Evolutionary conservation across 2,113 vertebrate species (phyloP).

Genomic region (Melanerpes aurifrons): DNA sequence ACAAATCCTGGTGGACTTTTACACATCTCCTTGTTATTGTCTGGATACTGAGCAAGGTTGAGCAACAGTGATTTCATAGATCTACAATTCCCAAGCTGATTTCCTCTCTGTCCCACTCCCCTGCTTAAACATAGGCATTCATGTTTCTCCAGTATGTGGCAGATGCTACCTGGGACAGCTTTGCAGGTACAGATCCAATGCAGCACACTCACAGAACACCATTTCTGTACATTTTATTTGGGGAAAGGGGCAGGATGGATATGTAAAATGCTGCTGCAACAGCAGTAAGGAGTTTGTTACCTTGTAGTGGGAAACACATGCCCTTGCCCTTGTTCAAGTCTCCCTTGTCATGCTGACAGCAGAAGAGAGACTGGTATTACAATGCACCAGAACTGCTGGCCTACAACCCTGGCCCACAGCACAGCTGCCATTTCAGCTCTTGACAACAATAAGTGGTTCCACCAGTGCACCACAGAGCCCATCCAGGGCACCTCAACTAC

Average conservation of each 20-base stretch:
- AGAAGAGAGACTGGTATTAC: not conserved
- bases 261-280: not conserved
- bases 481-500: not conserved
- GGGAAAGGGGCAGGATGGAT: not conserved
- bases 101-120: not conserved
- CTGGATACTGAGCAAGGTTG: not conserved
- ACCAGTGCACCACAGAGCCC: not conserved
- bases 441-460: slow-evolving; percentile 13
- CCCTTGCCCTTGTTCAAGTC: not conserved
- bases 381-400: not conserved
- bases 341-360: not conserved
- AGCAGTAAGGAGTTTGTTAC: not conserved
- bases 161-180: not conserved
- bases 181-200: not conserved
- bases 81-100: not conserved
- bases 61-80: not conserved
- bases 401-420: not conserved
- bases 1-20: not conserved
- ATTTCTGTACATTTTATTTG: not conserved
- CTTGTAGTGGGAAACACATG: not conserved
- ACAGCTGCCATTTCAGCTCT: not conserved
- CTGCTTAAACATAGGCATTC: not conserved
- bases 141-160: not conserved
- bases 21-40: not conserved
- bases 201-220: not conserved